Base-by-base conservation (phyloP, 1,140 invertebrate genomes). In the Elysia chlorotica region DNA sequence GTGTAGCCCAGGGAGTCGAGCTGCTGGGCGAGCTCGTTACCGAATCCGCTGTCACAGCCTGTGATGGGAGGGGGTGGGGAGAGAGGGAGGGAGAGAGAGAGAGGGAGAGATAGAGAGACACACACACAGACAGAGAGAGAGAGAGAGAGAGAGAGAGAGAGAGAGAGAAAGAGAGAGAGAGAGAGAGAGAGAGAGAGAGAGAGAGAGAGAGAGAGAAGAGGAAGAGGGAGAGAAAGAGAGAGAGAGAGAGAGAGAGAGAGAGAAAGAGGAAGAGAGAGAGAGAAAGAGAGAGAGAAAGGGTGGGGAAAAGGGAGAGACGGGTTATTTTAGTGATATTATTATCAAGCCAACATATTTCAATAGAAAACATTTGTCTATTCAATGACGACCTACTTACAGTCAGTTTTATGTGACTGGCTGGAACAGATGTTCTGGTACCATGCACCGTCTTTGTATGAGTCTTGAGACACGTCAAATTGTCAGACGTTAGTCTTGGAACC, bases 1-100 rank as follows among this genome's bases (percentile, higher is more conserved):
- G 82, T 77, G 65, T 87, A 88, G 1, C 89, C 89, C 37, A 83
- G 71, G 19, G 62, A 35, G 73, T 88, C 85, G 35, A 90, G 78
- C 21, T 82, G 77, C 10, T 74, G 74, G 0, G 89, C 89, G 30
- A 89, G 76, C 25, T 81, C 73, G 62, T 85, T 72, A 5, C 84
- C 83, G 68, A 85, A 85, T 0, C 83, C 83, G 68, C 78, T 83
- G 74, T 85, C 83, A 75, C 83, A 85, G 63, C 83, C 83, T 85
- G 65, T 21, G 21, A 28, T 14, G 37, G 37, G 21, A 28, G 30
- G 23, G 4, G 10, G 17, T 33, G 37, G 65, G 14, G 28, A 41
- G 37, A 41, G 21, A 41, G 65, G 37, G 37, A 30, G 65, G 48
- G 65, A 30, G 37, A 48, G 65, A 67, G 65, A 48, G n/a, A 67